Conservation (phyloP, 2,797 vertebrate species). For the Channa striata region DNA sequence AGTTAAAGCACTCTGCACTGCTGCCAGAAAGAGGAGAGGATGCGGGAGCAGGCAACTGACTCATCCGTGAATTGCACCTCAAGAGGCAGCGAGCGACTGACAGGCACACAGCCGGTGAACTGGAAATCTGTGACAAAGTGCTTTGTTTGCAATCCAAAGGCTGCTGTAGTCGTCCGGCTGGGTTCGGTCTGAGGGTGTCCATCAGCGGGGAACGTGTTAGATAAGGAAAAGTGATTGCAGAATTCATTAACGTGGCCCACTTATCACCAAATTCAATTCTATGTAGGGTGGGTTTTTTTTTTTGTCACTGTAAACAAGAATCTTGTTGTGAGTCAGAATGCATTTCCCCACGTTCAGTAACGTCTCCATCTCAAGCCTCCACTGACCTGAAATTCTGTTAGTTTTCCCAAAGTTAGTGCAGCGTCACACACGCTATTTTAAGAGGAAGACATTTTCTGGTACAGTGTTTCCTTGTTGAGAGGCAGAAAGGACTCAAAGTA, state of each 20-base stretch:
- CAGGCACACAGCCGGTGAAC: slow-evolving; percentile 74
- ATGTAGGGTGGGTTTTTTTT: slow-evolving; percentile 2
- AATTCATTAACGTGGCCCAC: slow-evolving; percentile 13
- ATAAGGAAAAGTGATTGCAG: slow-evolving; percentile 36
- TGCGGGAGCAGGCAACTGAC: slow-evolving; percentile 73
- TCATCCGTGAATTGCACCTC: slow-evolving; percentile 79
- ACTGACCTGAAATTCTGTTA: slow-evolving; percentile 18
- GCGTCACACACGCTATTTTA: slow-evolving; percentile 22
- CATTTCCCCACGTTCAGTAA: slow-evolving; percentile 8
- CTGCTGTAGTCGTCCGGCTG: slow-evolving; percentile 57
- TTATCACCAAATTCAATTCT: slow-evolving; percentile 37
- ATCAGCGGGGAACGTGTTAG: slow-evolving; percentile 34
- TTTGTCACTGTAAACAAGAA: slow-evolving; percentile 3
- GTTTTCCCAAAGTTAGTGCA: slow-evolving; percentile 31
- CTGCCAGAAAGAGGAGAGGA: slow-evolving; percentile 71
- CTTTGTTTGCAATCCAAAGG: slow-evolving; percentile 67
- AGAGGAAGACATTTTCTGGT: slow-evolving; percentile 16
- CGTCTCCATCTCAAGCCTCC: slow-evolving; percentile 9
- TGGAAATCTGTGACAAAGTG: slow-evolving; percentile 77
- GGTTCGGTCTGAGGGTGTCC: slow-evolving; percentile 34
- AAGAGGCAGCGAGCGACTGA: slow-evolving; percentile 73
- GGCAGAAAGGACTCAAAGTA: slow-evolving; percentile 19
- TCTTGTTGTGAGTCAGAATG: slow-evolving; percentile 17
- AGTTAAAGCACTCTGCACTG: slow-evolving; percentile 77
- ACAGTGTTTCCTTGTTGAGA: slow-evolving; percentile 9